A percentile compares a stretch with the other conserved stretches of the same genome.
Conservation (phyloP, 2,888 invertebrate species). For the Pseudococcus viburni region DNA sequence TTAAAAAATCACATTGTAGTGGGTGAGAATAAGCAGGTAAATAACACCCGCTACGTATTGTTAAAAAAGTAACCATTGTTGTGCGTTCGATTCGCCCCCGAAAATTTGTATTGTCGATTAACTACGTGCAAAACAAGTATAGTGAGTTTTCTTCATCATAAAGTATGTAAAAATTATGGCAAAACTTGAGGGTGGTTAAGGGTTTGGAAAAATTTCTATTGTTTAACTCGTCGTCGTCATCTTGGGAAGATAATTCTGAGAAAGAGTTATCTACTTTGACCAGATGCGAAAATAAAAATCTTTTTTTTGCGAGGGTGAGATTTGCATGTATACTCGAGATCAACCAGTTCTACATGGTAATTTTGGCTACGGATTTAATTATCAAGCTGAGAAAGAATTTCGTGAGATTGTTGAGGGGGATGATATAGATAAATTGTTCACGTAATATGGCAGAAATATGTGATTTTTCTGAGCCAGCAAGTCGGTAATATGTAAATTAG, state of each 20-base stretch:
- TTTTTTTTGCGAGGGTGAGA: not conserved
- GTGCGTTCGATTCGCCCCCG: constrained; percentile 22
- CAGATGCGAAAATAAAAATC: not conserved
- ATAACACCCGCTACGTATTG: constrained; percentile 35
- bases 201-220: constrained; percentile 4
- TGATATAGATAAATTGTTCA: constrained; percentile 1
- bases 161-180: constrained; percentile 9
- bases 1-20: constrained; percentile 22
- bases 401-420: constrained; percentile 2
- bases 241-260: constrained; percentile 33
- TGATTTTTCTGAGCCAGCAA: not conserved
- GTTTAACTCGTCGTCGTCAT: constrained; percentile 1
- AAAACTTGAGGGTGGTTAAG: constrained; percentile 41
- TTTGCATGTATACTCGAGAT: not conserved
- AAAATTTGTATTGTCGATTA: constrained; percentile 24
- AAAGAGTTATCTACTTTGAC: not conserved
- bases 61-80: constrained; percentile 27
- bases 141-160: constrained; percentile 6
- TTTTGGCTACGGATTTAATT: not conserved
- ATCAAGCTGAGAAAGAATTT: not conserved
- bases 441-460: constrained; percentile 18
- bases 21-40: constrained; percentile 22
- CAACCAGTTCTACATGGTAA: constrained; percentile 5
- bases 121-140: constrained; percentile 18
- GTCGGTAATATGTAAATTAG: constrained; percentile 8